Evolutionary conservation across 2,888 invertebrate genomes (phyloP), one percentile per base, ranked within the genome.

Genomic region (Serrognathus titanus): DNA sequence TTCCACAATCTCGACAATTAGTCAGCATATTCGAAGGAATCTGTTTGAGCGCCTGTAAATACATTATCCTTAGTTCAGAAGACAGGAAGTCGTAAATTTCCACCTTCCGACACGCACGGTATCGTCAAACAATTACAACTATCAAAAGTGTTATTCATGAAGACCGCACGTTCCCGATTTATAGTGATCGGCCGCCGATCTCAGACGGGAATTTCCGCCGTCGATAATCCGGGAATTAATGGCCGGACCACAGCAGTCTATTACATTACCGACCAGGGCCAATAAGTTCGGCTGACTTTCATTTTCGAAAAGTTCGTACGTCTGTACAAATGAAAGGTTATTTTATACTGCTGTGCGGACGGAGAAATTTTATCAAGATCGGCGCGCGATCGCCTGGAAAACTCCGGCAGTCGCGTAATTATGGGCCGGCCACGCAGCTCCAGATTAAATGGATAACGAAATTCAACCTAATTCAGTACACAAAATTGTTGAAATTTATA

Each of bases 41-140:
- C 24, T 31, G 24, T 31, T 31, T 31, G 24, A 31, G 24, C 24
- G 24, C 24, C 24, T 31, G 24, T 31, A 31, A 31, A 31, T 31
- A 31, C 24, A 7, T 31, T 31, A 31, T 31, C 24, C 24, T 31
- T 31, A 31, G 24, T 3, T 6, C 24, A 31, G 24, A 31, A 31
- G 24, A 31, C 48, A 54, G 66, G 65, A 66, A 67, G 67, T 61
- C 61, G 63, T 68, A 67, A 67, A 67, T 67, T 61, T 58, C 54
- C 52, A 58, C 56, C 62, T 65, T 66, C 67, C 66, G 67, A 65
- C 67, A 66, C 64, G 67, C 67, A 67, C 65, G 65, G 67, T 68
- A 71, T 70, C 69, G 71, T 69, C 71, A 71, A 73, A 73, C 71
- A 72, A 74, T 74, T 73, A 72, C 68, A 69, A 67, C 71, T 66